Conservation (phyloP, 2,888 invertebrate species). For the Limenitis camilla region DNA sequence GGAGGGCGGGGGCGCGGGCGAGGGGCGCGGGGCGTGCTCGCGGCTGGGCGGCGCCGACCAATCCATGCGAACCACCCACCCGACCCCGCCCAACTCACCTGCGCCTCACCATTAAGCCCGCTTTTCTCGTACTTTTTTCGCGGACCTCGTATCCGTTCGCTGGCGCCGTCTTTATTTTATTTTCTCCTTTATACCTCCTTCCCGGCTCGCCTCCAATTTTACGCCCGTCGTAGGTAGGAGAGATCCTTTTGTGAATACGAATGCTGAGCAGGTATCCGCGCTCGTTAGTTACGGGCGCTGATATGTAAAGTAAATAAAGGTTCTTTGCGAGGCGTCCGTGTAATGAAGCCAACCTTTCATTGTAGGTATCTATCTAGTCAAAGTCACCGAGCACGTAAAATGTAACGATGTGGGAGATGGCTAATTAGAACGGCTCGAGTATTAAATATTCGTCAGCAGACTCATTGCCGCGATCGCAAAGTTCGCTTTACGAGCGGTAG, state of each 20-base stretch:
- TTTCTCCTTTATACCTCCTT: slow-evolving; percentile 73
- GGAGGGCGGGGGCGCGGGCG: slow-evolving; percentile 49
- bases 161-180: slow-evolving; percentile 74
- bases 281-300: slow-evolving; percentile 67
- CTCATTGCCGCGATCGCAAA: slow-evolving; percentile 18
- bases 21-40: slow-evolving; percentile 55
- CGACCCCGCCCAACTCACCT: slow-evolving; percentile 71
- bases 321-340: slow-evolving; percentile 34
- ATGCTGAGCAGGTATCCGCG: slow-evolving; percentile 69
- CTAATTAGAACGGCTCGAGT: slow-evolving; percentile 17
- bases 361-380: slow-evolving; percentile 14
- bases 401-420: slow-evolving; percentile 11
- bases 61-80: slow-evolving; percentile 64
- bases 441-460: slow-evolving; percentile 25
- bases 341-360: slow-evolving; percentile 30
- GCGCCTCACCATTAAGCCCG: slow-evolving; percentile 70
- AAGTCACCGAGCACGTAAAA: slow-evolving; percentile 7
- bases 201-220: slow-evolving; percentile 68
- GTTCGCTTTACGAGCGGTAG: slow-evolving; percentile 47
- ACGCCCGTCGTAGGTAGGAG: slow-evolving; percentile 70
- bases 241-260: slow-evolving; percentile 73
- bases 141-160: slow-evolving; percentile 69
- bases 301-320: slow-evolving; percentile 72
- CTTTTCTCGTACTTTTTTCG: slow-evolving; percentile 70
- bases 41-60: slow-evolving; percentile 70